Base-by-base conservation (phyloP, 2,797 vertebrate genomes). In the Molothrus aeneus region DNA sequence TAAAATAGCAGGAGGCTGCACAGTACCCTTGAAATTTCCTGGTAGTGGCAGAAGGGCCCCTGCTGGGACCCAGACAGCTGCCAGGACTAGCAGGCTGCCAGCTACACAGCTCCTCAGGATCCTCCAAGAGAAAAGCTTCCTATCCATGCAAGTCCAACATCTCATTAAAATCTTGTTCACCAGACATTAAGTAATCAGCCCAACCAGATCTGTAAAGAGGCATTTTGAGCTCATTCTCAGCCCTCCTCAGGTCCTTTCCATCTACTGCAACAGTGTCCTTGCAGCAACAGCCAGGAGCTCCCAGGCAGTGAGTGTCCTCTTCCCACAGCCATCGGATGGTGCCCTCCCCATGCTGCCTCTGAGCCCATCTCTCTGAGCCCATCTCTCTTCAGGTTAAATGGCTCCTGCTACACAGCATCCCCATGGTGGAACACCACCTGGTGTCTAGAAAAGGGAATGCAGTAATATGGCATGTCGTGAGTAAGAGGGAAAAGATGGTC, bases 1-100 rank as follows among this genome's bases (percentile, higher is more conserved):
- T 48, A 84, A 88, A 90, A 79, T 34, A 92, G 42, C 59, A 90
- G 82, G 11, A 80, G n/a, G 40, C 28, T 66, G 63, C 34, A 71
- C 6, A 9, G 31, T 88, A 65, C 59, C 73, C 88, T 90, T 95
- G 82, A 91, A 83, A 90, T 84, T 86, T 88, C 70, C 50, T 81
- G 34, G 1, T 8, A n/a, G 61, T 60, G 40, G 56, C 80, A 95
- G 83, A 84, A 90, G 50, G 29, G 13, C 54, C 14, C 45, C 51
- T 84, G 59, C 82, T 84, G 43, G 36, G 66, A 69, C 24, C 16
- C 7, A 85, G 75, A 28, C 80, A 63, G 47, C 43, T 80, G 56
- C 47, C 85, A 66, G n/a, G 42, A 60, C 50, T 19, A 81, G 77
- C 34, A 69, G 60, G 40, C 50, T 94, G 82, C 34, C 79, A 85